A percentile compares a stretch with the other conserved stretches of the same genome.
Evolutionary conservation across 2,113 vertebrate genomes (phyloP).

Genomic region (Dipodomys merriami): DNA sequence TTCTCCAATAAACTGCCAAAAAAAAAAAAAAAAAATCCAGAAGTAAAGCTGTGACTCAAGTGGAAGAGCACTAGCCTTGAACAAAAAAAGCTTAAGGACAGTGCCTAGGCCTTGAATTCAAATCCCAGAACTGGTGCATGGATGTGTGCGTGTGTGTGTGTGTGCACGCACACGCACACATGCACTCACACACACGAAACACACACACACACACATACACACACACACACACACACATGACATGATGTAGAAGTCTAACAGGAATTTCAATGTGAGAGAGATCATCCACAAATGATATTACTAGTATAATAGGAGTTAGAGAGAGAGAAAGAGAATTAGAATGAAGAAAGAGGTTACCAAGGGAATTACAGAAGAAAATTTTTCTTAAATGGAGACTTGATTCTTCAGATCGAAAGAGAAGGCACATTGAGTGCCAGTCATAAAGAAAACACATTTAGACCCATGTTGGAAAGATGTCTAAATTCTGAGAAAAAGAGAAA

Average conservation of each 20-base stretch:
- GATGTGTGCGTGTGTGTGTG: too few relatives aligned
- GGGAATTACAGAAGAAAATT: not conserved
- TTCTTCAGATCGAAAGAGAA: not conserved
- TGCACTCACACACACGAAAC: too few relatives aligned
- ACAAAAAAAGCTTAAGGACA: too few relatives aligned
- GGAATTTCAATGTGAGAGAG: not conserved
- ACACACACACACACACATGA: too few relatives aligned
- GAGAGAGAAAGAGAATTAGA: not conserved
- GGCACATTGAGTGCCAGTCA: not conserved
- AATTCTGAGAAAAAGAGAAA: slow-evolving; percentile 39
- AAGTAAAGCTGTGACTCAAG: too few relatives aligned
- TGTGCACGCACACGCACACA: too few relatives aligned
- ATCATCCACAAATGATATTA: not conserved
- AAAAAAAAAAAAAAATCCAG: too few relatives aligned
- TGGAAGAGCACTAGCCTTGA: too few relatives aligned
- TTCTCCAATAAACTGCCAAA: too few relatives aligned
- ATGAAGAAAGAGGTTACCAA: not conserved
- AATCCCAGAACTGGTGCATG: too few relatives aligned
- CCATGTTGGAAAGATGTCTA: not conserved
- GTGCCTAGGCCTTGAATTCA: too few relatives aligned
- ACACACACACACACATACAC: too few relatives aligned
- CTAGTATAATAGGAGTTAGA: not conserved
- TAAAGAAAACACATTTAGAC: not conserved
- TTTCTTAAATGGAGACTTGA: not conserved
- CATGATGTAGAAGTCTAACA: not conserved